phyloP scores from a whole-genome alignment of 2,797 vertebrate species.

The Loris lydekkerianus region DNA sequence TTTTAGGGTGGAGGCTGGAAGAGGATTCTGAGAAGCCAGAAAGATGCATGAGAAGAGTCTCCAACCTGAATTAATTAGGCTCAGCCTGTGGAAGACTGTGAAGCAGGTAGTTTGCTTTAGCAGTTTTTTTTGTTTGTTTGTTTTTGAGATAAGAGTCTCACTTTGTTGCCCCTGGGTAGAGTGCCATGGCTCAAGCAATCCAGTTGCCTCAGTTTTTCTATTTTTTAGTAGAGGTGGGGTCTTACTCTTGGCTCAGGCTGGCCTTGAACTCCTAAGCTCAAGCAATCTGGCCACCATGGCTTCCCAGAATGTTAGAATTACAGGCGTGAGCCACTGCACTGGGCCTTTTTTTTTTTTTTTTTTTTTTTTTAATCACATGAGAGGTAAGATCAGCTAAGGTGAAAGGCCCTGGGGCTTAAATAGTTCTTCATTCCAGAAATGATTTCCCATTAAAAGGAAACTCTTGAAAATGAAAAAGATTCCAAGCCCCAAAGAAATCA shows the following conservation, averaged over 20 bases:
- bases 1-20: background rate
- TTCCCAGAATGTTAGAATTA: too few species aligned
- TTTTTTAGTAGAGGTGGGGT: too few species aligned
- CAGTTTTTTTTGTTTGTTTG: background rate
- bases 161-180: too few species aligned
- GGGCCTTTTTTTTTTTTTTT: too few species aligned
- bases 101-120: slow-evolving; percentile 18
- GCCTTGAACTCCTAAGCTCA: too few species aligned
- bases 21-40: slow-evolving; percentile 43
- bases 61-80: slow-evolving; percentile 3
- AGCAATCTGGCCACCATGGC: too few species aligned
- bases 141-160: too few species aligned
- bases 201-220: too few species aligned
- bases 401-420: background rate
- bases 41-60: background rate
- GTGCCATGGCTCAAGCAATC: too few species aligned
- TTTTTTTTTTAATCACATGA: background rate
- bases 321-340: too few species aligned
- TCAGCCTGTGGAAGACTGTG: background rate
- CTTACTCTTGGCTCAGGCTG: too few species aligned
- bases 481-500: slow-evolving; percentile 6
- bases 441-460: slow-evolving; percentile 49
- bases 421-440: slow-evolving; percentile 44
- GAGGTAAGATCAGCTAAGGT: slow-evolving; percentile 21
- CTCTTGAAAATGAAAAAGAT: background rate